Evolutionary conservation across 2,113 vertebrate genomes (phyloP).

Genomic region (Antigone vipio): DNA sequence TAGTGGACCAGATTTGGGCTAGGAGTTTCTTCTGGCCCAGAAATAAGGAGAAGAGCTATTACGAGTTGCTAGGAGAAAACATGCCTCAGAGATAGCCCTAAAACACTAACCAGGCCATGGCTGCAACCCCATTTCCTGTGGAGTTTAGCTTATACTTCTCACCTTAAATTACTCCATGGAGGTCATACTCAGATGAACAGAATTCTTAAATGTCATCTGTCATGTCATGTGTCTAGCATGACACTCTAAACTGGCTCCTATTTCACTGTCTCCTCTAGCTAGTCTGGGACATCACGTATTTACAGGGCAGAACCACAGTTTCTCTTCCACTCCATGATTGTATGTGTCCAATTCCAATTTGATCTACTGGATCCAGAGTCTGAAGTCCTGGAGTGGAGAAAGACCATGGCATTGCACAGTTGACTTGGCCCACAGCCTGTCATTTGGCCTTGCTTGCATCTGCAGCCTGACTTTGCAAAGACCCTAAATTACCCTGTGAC

Average conservation of each 20-base stretch:
- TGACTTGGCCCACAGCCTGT: neutral
- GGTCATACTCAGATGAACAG: neutral
- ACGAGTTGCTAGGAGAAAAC: neutral
- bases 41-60: neutral
- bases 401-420: neutral
- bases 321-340: neutral
- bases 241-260: neutral
- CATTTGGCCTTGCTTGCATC: neutral
- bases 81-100: neutral
- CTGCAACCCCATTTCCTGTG: neutral
- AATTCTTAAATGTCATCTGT: neutral
- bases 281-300: neutral
- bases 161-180: neutral
- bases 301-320: neutral
- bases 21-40: neutral
- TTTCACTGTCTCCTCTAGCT: neutral
- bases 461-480: neutral
- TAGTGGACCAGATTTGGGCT: neutral
- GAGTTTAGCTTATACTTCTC: neutral
- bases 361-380: neutral
- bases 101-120: neutral
- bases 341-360: neutral
- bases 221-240: neutral
- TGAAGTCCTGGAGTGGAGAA: neutral
- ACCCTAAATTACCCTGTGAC: neutral